phyloP scores from a whole-genome alignment of 1,140 invertebrate species.

The Rhyacophila brunnea region DNA sequence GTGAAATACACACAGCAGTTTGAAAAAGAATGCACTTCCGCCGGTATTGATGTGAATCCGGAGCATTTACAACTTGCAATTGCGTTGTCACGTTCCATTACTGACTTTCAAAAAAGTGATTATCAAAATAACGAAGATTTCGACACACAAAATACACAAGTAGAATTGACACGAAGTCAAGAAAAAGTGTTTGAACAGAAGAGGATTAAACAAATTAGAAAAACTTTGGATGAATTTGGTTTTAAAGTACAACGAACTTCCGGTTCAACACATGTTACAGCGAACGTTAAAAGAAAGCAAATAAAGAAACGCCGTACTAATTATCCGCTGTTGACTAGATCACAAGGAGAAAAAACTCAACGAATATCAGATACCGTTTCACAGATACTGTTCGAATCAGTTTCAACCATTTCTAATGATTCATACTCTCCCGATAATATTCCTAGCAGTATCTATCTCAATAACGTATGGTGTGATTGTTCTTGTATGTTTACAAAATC shows the following conservation, averaged over 20 bases:
- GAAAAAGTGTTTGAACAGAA: slow-evolving; percentile 15
- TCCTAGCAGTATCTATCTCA: not conserved
- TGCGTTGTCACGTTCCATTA: slow-evolving; percentile 55
- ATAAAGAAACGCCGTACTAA: slow-evolving; percentile 37
- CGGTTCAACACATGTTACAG: not conserved
- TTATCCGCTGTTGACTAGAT: slow-evolving; percentile 41
- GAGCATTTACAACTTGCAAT: slow-evolving; percentile 58
- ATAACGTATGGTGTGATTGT: slow-evolving; percentile 3
- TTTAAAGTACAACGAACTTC: slow-evolving; percentile 33
- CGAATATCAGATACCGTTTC: slow-evolving; percentile 43
- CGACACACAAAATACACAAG: slow-evolving; percentile 18
- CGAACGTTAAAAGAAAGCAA: slow-evolving; percentile 33
- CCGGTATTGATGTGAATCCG: slow-evolving; percentile 51
- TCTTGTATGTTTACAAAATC: slow-evolving; percentile 8
- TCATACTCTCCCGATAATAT: not conserved
- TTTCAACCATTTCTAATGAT: not conserved
- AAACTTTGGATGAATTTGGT: slow-evolving; percentile 39
- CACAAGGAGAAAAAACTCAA: slow-evolving; percentile 42
- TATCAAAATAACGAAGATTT: slow-evolving; percentile 31
- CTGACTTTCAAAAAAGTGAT: slow-evolving; percentile 37
- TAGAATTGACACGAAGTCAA: slow-evolving; percentile 18
- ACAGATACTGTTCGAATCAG: slow-evolving; percentile 40
- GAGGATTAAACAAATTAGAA: slow-evolving; percentile 32
- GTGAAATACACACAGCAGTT: slow-evolving; percentile 45
- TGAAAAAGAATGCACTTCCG: slow-evolving; percentile 43